Base-by-base conservation (phyloP, 2,888 invertebrate genomes). In the Drosophila birchii region DNA sequence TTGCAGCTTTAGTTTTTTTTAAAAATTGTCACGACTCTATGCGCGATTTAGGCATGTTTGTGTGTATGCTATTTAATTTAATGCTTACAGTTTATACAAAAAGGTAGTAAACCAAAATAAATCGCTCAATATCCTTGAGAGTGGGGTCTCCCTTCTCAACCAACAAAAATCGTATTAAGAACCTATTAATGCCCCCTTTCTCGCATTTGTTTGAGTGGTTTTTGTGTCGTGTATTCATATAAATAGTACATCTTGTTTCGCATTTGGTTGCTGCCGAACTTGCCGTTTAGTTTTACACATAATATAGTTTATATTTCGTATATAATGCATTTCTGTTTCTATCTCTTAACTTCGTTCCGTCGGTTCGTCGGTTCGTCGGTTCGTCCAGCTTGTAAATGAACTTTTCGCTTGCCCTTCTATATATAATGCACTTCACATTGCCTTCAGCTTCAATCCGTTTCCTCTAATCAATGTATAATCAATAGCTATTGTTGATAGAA, bases 321-420 rank as follows among this genome's bases (percentile, higher is more conserved):
- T 84, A 88, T 86, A 86, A 80, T 88, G 86, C 86, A 80, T 73
- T 83, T 82, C 75, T 78, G 73, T 67, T 34, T 68, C 59, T 78
- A 53, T 70, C 54, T 74, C 53, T 72, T 41, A 43, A 58, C 41
- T 51, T 54, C 8, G 34, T 51, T 20, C 59, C 64, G 44, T 66
- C n/a, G 61, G 57, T 70, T n/a, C 61, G 57, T 55, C 59, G 8
- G 8, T 23, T 23, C 23, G 23, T 23, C 23, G 60, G 44, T 44
- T 56, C 72, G 41, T 66, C 20, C 64, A 53, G 45, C 34, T 69
- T 60, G 29, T 68, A 69, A 68, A 68, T 47, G 16, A 61, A 58
- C 66, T 61, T 61, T 53, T 34, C 45, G 43, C 57, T 26, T 60
- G 59, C 69, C 66, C 69, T 32, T 57, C 49, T 36, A 41, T 64